phyloP scores from a whole-genome alignment of 2,113 vertebrate species.

The Daubentonia madagascariensis region DNA sequence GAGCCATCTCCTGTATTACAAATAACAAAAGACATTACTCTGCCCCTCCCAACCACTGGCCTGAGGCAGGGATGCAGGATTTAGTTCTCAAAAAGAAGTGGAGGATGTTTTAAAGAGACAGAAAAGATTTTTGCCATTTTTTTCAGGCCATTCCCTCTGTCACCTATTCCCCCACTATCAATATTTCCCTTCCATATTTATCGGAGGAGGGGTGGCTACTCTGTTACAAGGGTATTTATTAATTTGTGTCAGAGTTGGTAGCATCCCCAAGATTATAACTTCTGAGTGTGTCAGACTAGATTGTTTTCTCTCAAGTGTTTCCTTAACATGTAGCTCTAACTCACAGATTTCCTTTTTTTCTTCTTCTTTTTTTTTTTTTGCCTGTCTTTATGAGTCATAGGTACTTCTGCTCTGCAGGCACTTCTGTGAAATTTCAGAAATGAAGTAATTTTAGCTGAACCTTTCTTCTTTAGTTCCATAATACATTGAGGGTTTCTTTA shows the following conservation, averaged over 20 bases:
- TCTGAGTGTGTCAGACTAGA: neutral
- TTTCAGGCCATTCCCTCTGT: too few relatives aligned
- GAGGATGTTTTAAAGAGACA: too few relatives aligned
- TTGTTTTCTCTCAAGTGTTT: neutral
- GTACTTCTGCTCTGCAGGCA: neutral
- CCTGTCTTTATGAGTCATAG: neutral
- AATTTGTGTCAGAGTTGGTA: neutral
- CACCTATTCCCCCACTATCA: too few relatives aligned
- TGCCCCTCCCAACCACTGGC: too few relatives aligned
- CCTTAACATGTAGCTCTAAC: neutral
- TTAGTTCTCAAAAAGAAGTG: too few relatives aligned
- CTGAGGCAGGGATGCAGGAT: too few relatives aligned
- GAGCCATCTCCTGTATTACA: too few relatives aligned
- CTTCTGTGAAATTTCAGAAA: constrained; percentile 2
- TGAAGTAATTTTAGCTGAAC: neutral
- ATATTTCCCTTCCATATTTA: too few relatives aligned
- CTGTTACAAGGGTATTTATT: neutral
- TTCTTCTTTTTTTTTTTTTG: neutral
- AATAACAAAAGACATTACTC: too few relatives aligned
- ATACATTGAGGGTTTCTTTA: neutral
- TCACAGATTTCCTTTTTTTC: neutral
- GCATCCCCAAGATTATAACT: neutral
- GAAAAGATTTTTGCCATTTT: too few relatives aligned
- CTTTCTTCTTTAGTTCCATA: constrained; percentile 25
- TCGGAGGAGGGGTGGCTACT: too few relatives aligned